Evolutionary conservation across 2,888 invertebrate species (phyloP), one percentile per base, ranked within the genome.

Genomic region (Ochropacha duplaris): DNA sequence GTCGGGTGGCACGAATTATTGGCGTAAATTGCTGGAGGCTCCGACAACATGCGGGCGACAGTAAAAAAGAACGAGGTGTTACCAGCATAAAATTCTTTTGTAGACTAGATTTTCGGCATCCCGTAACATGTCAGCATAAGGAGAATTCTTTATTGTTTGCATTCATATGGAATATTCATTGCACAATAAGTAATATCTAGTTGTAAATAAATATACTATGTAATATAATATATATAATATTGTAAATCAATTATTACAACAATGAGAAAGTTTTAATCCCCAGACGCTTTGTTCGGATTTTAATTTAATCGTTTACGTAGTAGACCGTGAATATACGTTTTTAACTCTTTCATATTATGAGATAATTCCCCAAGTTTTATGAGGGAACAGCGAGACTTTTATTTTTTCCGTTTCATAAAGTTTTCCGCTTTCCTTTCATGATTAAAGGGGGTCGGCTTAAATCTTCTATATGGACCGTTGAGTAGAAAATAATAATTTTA

Each of bases 401-500:
- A 60, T 59, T 62, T 58, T 66, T 65, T 60, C 58, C 65, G 62
- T 66, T 59, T 61, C 62, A 69, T 67, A 68, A 68, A 66, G 55
- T 65, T 59, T 54, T 39, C 54, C 57, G 31, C 51, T 58, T 60
- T 57, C 54, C 24, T 59, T 64, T 62, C 62, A 50, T 56, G 50
- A 50, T 54, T 57, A 36, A 39, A 62, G 56, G 58, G 51, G 44
- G 44, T 44, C 44, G 19, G 44, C 61, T 62, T 57, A 65, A 65
- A 63, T 61, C 57, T 58, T 57, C 44, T 60, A 31, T 57, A 56
- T 51, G 56, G 60, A 22, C 58, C 36, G 58, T 54, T 44, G 44
- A 44, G 57, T 60, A 60, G 59, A 67, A 70, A 71, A 62, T 67
- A 59, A 66, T 66, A 54, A 65, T 65, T 71, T 59, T 62, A 58